phyloP scores from a whole-genome alignment of 2,888 invertebrate genomes.

The Acanthopleura granulata region DNA sequence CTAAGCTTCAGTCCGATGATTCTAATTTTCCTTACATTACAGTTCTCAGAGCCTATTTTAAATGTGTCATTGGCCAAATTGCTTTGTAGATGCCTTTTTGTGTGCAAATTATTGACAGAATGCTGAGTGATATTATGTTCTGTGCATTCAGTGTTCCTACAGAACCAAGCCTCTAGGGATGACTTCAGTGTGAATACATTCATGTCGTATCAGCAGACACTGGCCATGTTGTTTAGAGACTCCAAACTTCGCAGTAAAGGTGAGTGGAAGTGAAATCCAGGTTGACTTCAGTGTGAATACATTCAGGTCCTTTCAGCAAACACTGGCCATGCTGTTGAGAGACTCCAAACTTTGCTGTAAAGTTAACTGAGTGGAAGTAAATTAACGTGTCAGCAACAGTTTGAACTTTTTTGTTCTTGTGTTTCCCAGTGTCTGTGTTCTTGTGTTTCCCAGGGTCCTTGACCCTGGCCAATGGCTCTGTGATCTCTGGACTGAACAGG shows the following conservation, averaged over 20 bases:
- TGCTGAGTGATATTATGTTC: no score
- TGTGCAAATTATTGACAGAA: no score
- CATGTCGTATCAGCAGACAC: constrained; percentile 56
- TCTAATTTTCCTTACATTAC: no score
- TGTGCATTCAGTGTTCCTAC: constrained; percentile 78
- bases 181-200: constrained; percentile 72
- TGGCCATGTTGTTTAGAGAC: constrained; percentile 55
- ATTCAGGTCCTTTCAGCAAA: constrained; percentile 57
- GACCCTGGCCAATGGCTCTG: constrained; percentile 41
- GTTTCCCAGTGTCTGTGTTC: background rate
- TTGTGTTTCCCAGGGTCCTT: constrained; percentile 41
- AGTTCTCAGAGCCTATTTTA: no score
- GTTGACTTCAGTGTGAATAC: constrained; percentile 74
- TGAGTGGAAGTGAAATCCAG: constrained; percentile 24
- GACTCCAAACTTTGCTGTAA: constrained; percentile 65
- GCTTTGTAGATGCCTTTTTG: no score
- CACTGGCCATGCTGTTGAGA: constrained; percentile 54
- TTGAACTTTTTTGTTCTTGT: no score
- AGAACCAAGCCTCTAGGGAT: constrained; percentile 77
- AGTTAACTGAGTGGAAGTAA: constrained; percentile 35
- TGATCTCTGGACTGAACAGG: constrained; percentile 44
- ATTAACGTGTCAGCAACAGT: no score
- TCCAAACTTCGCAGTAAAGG: constrained; percentile 67
- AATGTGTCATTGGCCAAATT: no score
- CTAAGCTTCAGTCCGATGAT: no score